Percentiles rank a stretch among this genome's conserved stretches.
Evolutionary conservation across 2,113 vertebrate genomes (phyloP).

Genomic region (Haplochromis vanheusdeni): DNA sequence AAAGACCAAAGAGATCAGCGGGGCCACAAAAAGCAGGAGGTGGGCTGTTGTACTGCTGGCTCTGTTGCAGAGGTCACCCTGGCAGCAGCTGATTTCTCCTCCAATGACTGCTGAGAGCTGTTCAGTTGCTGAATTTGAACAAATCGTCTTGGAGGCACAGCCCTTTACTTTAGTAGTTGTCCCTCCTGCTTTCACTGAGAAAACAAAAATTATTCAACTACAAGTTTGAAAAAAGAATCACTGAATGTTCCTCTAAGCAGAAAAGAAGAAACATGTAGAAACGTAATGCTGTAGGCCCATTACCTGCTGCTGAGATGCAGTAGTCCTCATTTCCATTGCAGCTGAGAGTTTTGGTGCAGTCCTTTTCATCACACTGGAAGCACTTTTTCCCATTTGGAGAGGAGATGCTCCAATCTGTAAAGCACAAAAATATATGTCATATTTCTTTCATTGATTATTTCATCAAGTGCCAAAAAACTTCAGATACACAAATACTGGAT

Average conservation of each 20-base stretch:
- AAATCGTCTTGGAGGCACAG: background rate
- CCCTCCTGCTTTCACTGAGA: background rate
- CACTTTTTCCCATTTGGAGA: background rate
- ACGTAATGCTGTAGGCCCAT: background rate
- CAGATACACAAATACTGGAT: background rate
- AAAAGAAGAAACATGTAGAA: background rate
- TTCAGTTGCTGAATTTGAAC: rapidly evolving
- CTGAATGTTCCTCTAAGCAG: background rate
- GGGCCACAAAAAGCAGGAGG: background rate
- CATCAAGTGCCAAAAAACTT: rapidly evolving
- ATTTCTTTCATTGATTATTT: background rate
- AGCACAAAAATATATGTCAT: rapidly evolving
- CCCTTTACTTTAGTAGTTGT: background rate
- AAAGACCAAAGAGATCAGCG: background rate
- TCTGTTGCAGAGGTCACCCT: background rate
- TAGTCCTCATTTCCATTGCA: background rate
- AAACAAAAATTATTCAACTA: rapidly evolving
- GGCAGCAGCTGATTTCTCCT: background rate
- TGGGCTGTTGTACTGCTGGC: background rate
- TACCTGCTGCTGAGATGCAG: background rate
- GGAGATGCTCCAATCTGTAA: rapidly evolving
- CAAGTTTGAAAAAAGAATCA: background rate
- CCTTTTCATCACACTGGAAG: rapidly evolving
- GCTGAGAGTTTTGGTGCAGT: background rate
- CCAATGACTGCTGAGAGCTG: rapidly evolving